A percentile compares a stretch with the other conserved stretches of the same genome.
Evolutionary conservation across 2,113 vertebrate species (phyloP).

Genomic region (Aldabrachelys gigantea): DNA sequence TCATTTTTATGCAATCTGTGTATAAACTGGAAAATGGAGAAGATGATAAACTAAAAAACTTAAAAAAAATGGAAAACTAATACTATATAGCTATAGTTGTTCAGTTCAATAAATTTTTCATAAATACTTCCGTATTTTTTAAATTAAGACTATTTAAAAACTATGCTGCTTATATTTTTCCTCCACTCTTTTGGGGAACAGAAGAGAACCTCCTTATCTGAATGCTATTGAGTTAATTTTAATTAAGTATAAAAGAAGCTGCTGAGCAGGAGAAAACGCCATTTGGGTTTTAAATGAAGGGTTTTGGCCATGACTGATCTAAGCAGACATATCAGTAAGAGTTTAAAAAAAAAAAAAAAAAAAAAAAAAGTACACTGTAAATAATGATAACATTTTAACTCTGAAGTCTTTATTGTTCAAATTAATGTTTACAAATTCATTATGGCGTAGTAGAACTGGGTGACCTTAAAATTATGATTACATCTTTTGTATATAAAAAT

Average conservation of each 20-base stretch:
- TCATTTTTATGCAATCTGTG: too few species aligned
- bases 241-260: constrained; percentile 3
- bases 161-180: not conserved
- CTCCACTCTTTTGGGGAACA: not conserved
- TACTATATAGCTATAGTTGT: too few species aligned
- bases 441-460: not conserved
- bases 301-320: not conserved
- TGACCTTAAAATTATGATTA: not conserved
- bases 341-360: not conserved
- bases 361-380: not conserved
- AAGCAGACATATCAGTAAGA: not conserved
- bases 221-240: not conserved
- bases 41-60: too few species aligned
- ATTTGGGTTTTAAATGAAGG: not conserved
- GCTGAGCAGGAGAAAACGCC: not conserved
- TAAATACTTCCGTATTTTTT: not conserved
- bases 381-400: not conserved
- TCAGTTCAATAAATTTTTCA: not conserved
- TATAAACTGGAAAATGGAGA: too few species aligned
- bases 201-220: not conserved
- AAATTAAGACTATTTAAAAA: not conserved
- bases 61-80: too few species aligned
- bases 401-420: not conserved
- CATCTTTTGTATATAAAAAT: constrained; percentile 32
- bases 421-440: not conserved